These are phyloP conservation scores for Pampusana beccarii DNA, from an alignment of 2,113 vertebrate genomes.

Conservation along the genomic window DNA sequence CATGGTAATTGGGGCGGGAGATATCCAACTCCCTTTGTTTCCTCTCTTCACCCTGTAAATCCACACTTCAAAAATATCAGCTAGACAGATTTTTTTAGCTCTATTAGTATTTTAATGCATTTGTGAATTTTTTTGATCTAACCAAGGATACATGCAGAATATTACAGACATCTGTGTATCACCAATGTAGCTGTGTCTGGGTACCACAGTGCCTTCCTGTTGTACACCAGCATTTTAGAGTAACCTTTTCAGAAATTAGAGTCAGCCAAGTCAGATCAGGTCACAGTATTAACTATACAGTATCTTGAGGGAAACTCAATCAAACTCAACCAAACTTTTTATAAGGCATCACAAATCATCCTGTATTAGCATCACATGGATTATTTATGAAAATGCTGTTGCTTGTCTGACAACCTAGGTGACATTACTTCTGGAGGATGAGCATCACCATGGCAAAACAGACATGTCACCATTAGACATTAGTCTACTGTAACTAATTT, in stretches of 20 bases:
- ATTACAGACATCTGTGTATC: not conserved
- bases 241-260: slow-evolving; percentile 6
- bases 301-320: slow-evolving; percentile 53
- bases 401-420: slow-evolving; percentile 72
- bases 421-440: slow-evolving; percentile 74
- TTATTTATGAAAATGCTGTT: slow-evolving; percentile 76
- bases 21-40: slow-evolving; percentile 16
- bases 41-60: not conserved
- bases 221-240: not conserved
- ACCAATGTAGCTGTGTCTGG: not conserved
- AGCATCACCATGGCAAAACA: slow-evolving; percentile 73
- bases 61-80: not conserved
- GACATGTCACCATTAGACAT: slow-evolving; percentile 71
- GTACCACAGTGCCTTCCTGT: not conserved
- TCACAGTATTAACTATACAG: slow-evolving; percentile 9
- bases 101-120: not conserved
- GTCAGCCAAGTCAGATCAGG: not conserved
- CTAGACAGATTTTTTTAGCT: not conserved
- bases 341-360: slow-evolving; percentile 67
- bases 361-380: slow-evolving; percentile 72
- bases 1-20: not conserved
- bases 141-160: not conserved
- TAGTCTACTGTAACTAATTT: slow-evolving; percentile 75
- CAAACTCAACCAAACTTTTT: slow-evolving; percentile 61
- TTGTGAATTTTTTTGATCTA: slow-evolving; percentile 28